A percentile compares a stretch with the other conserved stretches of the same genome.
phyloP scores from a whole-genome alignment of 2,113 vertebrate species.

The Polypterus senegalus region DNA sequence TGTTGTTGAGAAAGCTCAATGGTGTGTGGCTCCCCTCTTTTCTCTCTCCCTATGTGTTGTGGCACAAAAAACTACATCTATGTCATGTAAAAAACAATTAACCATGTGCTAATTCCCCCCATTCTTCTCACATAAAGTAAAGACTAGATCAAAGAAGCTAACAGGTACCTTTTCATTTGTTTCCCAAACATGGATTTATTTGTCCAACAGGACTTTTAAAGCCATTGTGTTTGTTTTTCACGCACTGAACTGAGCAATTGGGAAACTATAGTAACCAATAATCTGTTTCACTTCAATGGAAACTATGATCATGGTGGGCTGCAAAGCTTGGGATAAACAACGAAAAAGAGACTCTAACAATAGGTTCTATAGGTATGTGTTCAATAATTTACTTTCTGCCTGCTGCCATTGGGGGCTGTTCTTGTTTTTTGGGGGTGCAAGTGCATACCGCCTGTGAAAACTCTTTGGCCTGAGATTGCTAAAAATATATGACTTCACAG shows the following conservation, averaged over 20 bases:
- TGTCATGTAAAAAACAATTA: conserved; percentile 22
- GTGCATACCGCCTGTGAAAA: conserved; percentile 20
- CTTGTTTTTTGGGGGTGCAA: conserved; percentile 30
- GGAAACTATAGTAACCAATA: conserved; percentile 69
- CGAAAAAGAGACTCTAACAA: conserved; percentile 35
- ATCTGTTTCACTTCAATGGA: conserved; percentile 58
- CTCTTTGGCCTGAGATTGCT: too few species aligned
- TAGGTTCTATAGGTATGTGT: conserved; percentile 27
- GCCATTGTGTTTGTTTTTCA: conserved; percentile 43
- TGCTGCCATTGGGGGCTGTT: conserved; percentile 26
- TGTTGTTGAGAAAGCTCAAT: too few species aligned
- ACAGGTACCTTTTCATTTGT: conserved; percentile 36
- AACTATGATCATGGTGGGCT: conserved; percentile 58
- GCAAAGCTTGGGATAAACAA: conserved; percentile 55
- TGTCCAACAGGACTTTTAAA: conserved; percentile 38
- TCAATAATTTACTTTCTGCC: conserved; percentile 32
- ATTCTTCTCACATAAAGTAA: conserved; percentile 30
- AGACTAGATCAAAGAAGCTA: conserved; percentile 31
- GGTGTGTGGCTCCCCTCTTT: not conserved
- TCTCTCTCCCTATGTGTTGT: not conserved
- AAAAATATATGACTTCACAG: too few species aligned
- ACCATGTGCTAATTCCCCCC: conserved; percentile 31
- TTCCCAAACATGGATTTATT: conserved; percentile 36
- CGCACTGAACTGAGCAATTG: conserved; percentile 39
- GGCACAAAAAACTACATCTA: not conserved